Conservation (phyloP, 2,113 vertebrate genomes). For the Gymnobelideus leadbeateri region DNA sequence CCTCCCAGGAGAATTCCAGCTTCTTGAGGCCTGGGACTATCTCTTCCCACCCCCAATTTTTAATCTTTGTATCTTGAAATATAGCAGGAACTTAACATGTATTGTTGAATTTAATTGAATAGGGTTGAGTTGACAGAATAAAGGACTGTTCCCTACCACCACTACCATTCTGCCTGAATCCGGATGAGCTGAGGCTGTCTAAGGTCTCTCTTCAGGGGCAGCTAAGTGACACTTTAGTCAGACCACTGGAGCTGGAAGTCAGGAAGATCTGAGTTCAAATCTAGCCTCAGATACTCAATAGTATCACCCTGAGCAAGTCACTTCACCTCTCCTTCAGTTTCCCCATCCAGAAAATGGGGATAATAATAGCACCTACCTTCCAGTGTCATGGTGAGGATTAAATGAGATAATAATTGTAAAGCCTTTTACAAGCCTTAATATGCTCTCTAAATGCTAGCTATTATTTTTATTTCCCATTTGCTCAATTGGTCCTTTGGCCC, state of each 20-base stretch:
- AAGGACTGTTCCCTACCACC: background rate
- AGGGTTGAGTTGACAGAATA: background rate
- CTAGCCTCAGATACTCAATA: background rate
- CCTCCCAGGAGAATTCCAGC: background rate
- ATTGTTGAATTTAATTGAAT: background rate
- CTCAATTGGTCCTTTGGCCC: conserved; percentile 75
- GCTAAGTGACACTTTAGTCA: background rate
- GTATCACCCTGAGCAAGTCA: background rate
- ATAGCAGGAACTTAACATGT: background rate
- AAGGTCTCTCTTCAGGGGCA: background rate
- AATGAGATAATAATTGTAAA: background rate
- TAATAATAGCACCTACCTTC: background rate
- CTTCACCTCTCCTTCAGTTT: background rate
- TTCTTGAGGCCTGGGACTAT: background rate
- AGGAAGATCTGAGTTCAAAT: background rate
- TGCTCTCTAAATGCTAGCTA: background rate
- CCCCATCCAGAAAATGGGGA: background rate
- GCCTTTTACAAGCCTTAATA: background rate
- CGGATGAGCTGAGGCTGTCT: background rate
- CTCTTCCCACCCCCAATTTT: background rate
- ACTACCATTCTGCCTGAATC: background rate
- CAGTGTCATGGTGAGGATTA: background rate
- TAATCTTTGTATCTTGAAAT: background rate
- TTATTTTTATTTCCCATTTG: conserved; percentile 82
- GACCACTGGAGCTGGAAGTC: conserved; percentile 62